Base-by-base conservation (phyloP, 1,140 invertebrate species). In the Anagrus nilaparvatae region DNA sequence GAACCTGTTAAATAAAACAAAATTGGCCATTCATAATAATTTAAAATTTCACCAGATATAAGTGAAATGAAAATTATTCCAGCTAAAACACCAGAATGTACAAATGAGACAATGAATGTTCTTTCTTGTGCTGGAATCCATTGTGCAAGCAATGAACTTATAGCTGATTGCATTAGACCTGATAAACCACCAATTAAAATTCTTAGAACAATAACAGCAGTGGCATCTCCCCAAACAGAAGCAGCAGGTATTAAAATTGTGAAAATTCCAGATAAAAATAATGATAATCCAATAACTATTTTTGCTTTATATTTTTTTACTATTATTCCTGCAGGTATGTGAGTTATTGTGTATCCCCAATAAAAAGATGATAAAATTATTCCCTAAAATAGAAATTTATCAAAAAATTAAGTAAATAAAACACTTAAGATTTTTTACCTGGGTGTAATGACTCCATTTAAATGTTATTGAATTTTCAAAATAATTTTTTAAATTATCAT, bases 1-100 rank as follows among this genome's bases (percentile, higher is more conserved):
- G 72, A 71, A 49, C 88, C 88, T 61, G 90, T 91, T 10, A 87
- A 70, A 55, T 88, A 89, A 60, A 88, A 90, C 0, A 86, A 82
- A 0, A 75, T 72, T 4, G 78, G 71, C 84, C 84, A 88, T 9
- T 77, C 76, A 5, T 74, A 70, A 42, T 78, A 71, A 7, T 80
- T 63, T 13, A 86, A 70, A 3, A 85, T 67, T 7, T 80, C 59
- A 9, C 84, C 84, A n/a, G 80, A 82, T 3, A 85, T 44, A 1
- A 76, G 70, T 17, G 82, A 80, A 1, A 82, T 79, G 13, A 85
- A 70, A 13, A 88, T 82, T 13, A 83, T 87, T 34, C 79, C 78
- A n/a, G 81, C 72, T 55, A 73, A 76, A 4, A 77, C 76, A 8
- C 81, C 81, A 7, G 80, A 78, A 46, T 81, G 79, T 1, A 84